Percentiles rank a stretch among this genome's conserved stretches.
These are phyloP conservation scores for Cheilosia vulpina DNA, from an alignment of 2,888 invertebrate genomes.

Conservation along the genomic window DNA sequence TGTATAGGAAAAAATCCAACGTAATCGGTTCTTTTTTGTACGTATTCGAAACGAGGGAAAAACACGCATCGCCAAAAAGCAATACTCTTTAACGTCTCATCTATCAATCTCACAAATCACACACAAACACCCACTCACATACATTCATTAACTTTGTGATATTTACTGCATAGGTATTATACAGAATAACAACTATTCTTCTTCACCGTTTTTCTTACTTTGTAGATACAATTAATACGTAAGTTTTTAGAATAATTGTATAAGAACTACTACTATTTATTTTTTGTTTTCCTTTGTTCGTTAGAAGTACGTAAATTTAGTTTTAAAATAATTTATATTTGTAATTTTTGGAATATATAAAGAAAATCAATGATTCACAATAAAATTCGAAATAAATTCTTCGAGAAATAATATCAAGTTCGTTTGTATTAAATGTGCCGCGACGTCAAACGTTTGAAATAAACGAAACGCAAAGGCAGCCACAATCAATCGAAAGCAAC, in stretches of 20 bases:
- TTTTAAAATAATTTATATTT: conserved; percentile 67
- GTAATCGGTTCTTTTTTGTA: conserved; percentile 27
- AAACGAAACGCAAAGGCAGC: no score
- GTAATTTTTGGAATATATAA: conserved; percentile 63
- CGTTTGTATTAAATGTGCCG: no score
- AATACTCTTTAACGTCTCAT: conserved; percentile 66
- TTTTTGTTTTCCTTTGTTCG: conserved; percentile 53
- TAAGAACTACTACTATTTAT: conserved; percentile 45
- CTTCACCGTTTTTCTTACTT: conserved; percentile 45
- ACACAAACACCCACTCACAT: conserved; percentile 40
- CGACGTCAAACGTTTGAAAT: no score
- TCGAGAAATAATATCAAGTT: conserved; percentile 1
- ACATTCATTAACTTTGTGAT: conserved; percentile 75
- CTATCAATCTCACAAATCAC: conserved; percentile 56
- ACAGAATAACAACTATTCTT: conserved; percentile 59
- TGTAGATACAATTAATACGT: conserved; percentile 24
- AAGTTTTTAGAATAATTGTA: conserved; percentile 16
- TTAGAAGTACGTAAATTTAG: conserved; percentile 54
- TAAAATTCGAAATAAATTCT: conserved; percentile 24
- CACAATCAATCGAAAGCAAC: no score
- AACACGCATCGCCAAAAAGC: conserved; percentile 54
- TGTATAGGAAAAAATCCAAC: conserved; percentile 19
- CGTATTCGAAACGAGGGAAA: conserved; percentile 16
- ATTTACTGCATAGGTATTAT: conserved; percentile 75
- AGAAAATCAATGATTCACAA: conserved; percentile 20